Percentiles rank a stretch among this genome's conserved stretches.
phyloP scores from a whole-genome alignment of 2,797 vertebrate species.

The Eulemur albifrons region DNA sequence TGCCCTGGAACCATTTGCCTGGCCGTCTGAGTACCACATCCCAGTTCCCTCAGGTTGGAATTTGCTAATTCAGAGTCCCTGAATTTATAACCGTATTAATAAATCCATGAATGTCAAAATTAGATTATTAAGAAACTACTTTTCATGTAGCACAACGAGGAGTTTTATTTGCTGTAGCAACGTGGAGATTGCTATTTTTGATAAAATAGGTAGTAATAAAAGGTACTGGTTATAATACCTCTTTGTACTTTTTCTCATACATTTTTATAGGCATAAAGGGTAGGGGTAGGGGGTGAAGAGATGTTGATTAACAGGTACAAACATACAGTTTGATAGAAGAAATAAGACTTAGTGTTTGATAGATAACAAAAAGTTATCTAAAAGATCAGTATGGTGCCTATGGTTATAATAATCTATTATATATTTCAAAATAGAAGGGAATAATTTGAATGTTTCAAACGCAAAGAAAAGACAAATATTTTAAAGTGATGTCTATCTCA shows the following conservation, averaged over 20 bases:
- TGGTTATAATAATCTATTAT: neutral
- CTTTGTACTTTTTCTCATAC: neutral
- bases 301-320: neutral
- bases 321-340: neutral
- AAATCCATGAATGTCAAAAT: neutral
- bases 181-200: neutral
- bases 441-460: neutral
- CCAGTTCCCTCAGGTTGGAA: neutral
- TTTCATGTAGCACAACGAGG: neutral
- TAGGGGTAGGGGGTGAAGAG: neutral
- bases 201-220: neutral
- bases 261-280: neutral
- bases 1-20: neutral
- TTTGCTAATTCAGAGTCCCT: neutral
- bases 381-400: neutral
- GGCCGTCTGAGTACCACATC: neutral
- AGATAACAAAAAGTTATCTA: neutral
- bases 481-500: neutral
- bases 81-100: neutral
- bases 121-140: neutral
- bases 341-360: neutral
- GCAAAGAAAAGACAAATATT: neutral
- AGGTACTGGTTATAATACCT: neutral
- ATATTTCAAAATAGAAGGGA: neutral
- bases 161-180: neutral